These are phyloP conservation scores for Platichthys flesus DNA, from an alignment of 2,113 vertebrate genomes.

Conservation along the genomic window DNA sequence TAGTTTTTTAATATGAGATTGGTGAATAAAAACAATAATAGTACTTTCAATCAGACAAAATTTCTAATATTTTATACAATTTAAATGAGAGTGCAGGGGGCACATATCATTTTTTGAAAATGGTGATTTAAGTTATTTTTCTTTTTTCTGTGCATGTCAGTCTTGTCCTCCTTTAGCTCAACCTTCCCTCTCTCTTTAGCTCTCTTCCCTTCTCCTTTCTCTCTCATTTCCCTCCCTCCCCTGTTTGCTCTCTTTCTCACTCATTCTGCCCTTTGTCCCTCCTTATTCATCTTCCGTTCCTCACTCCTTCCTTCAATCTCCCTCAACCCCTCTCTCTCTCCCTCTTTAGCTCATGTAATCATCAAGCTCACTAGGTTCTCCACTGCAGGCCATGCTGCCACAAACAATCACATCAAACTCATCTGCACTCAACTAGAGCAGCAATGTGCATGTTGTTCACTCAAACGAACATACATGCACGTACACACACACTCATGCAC, in stretches of 20 bases:
- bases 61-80: too few relatives aligned
- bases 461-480: not conserved
- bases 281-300: slow-evolving; percentile 26
- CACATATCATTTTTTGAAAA: not conserved
- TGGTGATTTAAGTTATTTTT: not conserved
- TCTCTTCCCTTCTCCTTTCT: not conserved
- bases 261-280: slow-evolving; percentile 41
- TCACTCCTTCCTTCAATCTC: slow-evolving; percentile 28
- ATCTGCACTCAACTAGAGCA: slow-evolving; percentile 68
- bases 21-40: not conserved
- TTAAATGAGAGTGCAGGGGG: too few relatives aligned
- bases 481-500: not conserved
- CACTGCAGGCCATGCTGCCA: slow-evolving; percentile 72
- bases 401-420: slow-evolving; percentile 75
- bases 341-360: slow-evolving; percentile 79
- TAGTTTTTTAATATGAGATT: not conserved
- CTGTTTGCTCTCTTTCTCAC: slow-evolving; percentile 19
- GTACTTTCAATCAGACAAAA: not conserved
- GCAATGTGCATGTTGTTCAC: slow-evolving; percentile 38
- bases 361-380: slow-evolving; percentile 68
- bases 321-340: slow-evolving; percentile 41
- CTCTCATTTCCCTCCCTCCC: not conserved
- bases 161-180: slow-evolving; percentile 38
- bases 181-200: not conserved
- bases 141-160: not conserved